Percentiles rank a stretch among this genome's conserved stretches.
Evolutionary conservation across 2,113 vertebrate genomes (phyloP).

Genomic region (Shinisaurus crocodilurus): DNA sequence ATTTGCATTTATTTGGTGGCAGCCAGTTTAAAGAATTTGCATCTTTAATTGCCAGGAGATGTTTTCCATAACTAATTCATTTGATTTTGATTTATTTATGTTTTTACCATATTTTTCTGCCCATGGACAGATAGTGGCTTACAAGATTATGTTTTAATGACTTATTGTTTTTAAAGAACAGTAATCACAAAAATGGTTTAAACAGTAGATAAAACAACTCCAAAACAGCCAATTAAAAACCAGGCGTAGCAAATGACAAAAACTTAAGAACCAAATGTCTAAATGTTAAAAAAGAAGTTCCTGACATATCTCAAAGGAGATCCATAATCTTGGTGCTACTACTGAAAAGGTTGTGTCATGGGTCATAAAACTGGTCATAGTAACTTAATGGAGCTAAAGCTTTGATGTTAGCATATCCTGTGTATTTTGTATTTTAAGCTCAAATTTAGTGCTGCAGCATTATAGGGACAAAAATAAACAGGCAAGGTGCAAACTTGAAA

Average conservation of each 20-base stretch:
- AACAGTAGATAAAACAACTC: not conserved
- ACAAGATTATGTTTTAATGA: not conserved
- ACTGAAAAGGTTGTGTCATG: not conserved
- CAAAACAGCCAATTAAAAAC: not conserved
- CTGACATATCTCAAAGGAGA: not conserved
- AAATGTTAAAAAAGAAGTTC: not conserved
- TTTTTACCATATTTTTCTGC: not conserved
- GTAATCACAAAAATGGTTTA: not conserved
- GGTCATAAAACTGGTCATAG: not conserved
- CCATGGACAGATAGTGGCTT: not conserved
- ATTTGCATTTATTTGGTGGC: not conserved
- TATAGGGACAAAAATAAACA: not conserved
- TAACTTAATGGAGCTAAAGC: not conserved
- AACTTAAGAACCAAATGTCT: not conserved
- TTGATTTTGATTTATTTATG: not conserved
- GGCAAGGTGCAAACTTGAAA: not conserved
- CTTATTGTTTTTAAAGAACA: not conserved
- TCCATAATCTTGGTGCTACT: not conserved
- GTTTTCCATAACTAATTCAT: not conserved
- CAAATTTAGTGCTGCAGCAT: not conserved
- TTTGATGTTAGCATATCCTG: not conserved
- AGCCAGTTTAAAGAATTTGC: not conserved
- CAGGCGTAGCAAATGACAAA: not conserved
- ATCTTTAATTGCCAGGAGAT: not conserved
- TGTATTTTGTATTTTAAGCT: not conserved